phyloP scores from a whole-genome alignment of 2,113 vertebrate genomes.

The Clupea harengus region DNA sequence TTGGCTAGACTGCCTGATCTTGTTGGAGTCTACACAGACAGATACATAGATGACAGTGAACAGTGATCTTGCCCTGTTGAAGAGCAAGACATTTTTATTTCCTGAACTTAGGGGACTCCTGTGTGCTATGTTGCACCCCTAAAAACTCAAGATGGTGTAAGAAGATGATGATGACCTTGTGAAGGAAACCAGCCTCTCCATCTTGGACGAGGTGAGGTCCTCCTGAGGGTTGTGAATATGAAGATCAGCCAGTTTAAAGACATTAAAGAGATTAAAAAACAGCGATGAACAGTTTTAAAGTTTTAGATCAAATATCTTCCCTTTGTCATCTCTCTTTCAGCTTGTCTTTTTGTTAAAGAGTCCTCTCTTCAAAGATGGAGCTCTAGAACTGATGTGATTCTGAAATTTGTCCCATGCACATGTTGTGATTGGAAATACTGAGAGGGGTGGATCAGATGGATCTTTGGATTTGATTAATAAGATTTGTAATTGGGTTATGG shows the following conservation, averaged over 20 bases:
- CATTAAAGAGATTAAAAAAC: neutral
- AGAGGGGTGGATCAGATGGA: neutral
- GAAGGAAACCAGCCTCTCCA: neutral
- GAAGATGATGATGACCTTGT: neutral
- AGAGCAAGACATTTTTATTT: neutral
- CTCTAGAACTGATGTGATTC: neutral
- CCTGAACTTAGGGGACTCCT: neutral
- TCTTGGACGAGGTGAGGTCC: neutral
- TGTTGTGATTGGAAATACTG: neutral
- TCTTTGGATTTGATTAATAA: slow-evolving; percentile 2
- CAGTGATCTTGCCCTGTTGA: neutral
- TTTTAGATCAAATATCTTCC: slow-evolving; percentile 15
- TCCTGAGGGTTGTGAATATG: neutral
- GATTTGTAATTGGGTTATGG: slow-evolving; percentile 4
- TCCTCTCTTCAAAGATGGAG: neutral
- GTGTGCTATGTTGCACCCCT: neutral
- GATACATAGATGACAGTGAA: neutral
- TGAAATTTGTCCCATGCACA: neutral
- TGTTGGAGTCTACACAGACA: neutral
- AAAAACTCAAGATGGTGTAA: neutral
- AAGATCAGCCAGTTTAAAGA: neutral
- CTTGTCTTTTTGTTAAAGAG: slow-evolving; percentile 2
- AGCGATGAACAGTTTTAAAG: slow-evolving; percentile 18
- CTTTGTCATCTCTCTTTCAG: slow-evolving; percentile 4
- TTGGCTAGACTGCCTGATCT: neutral